Percentiles rank a stretch among this genome's conserved stretches.
These are phyloP conservation scores for Empidonax alnorum DNA, from an alignment of 2,113 vertebrate species.

Conservation along the genomic window DNA sequence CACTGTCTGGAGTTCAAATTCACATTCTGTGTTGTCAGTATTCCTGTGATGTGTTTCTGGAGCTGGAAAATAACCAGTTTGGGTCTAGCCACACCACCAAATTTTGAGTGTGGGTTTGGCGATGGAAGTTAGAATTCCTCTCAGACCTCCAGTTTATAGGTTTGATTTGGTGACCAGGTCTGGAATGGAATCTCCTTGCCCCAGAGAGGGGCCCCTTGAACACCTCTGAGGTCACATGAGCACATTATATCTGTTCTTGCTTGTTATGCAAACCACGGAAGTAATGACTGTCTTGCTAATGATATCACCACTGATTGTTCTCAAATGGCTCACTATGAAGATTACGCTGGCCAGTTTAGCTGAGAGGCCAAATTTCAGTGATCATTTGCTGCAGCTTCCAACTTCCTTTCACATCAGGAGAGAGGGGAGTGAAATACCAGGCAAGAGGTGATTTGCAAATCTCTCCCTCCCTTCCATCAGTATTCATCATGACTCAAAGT, in stretches of 20 bases:
- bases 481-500: conserved; percentile 2
- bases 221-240: background rate
- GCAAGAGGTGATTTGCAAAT: background rate
- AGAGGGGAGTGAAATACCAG: background rate
- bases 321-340: background rate
- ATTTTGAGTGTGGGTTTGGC: background rate
- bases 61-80: background rate
- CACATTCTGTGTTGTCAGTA: background rate
- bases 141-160: background rate
- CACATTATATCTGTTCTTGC: background rate
- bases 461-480: background rate
- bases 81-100: background rate
- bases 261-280: background rate
- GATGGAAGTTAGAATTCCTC: background rate
- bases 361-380: background rate
- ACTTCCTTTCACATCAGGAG: background rate
- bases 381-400: background rate
- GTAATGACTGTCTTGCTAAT: background rate
- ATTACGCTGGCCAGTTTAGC: background rate
- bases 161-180: background rate
- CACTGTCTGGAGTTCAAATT: background rate
- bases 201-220: background rate
- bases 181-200: background rate
- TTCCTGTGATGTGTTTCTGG: background rate
- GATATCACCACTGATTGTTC: background rate